Evolutionary conservation across 2,797 vertebrate species (phyloP), one percentile per base, ranked within the genome.

Genomic region (Sebastes reedi): DNA sequence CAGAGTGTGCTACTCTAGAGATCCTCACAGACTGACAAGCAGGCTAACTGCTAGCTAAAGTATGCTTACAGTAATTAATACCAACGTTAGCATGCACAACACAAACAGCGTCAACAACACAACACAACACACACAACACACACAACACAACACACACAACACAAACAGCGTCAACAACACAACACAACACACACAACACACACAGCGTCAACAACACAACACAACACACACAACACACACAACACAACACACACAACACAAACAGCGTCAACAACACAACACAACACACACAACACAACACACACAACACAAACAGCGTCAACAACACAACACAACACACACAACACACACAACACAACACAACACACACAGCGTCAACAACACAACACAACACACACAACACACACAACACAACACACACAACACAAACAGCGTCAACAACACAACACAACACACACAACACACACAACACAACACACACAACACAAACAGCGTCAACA

Each of bases 1-100:
- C 86, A 91, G 87, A 75, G 82, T 90, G 91, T 89, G 91, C 89
- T 82, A 61, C 78, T 76, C 60, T 2, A 6, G 6, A 75, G 75
- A 75, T 36, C 74, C 11, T 56, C 79, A 82, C 84, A 87, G 72
- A 81, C 66, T 81, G 86, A 83, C 84, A 81, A 80, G 75, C 11
- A 8, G 50, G 68, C 72, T 65, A 50, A 67, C 25, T 79, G 60
- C 5, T 13, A n/a, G 24, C 39, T 27, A 18, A 81, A 84, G 55
- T 79, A 8, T 52, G 77, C 77, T 14, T 60, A 74, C 76, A 25
- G 67, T 67, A 72, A 74, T 66, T 73, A 79, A 88, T 27, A 73
- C 50, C 13, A 29, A 25, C 5, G 87, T 87, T 92, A 90, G 88
- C 86, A 68, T 81, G 70, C 88, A 87, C 79, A 69, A 86, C 83